Percentiles rank a stretch among this genome's conserved stretches.
Evolutionary conservation across 2,113 vertebrate genomes (phyloP).

Genomic region (Alces alces): DNA sequence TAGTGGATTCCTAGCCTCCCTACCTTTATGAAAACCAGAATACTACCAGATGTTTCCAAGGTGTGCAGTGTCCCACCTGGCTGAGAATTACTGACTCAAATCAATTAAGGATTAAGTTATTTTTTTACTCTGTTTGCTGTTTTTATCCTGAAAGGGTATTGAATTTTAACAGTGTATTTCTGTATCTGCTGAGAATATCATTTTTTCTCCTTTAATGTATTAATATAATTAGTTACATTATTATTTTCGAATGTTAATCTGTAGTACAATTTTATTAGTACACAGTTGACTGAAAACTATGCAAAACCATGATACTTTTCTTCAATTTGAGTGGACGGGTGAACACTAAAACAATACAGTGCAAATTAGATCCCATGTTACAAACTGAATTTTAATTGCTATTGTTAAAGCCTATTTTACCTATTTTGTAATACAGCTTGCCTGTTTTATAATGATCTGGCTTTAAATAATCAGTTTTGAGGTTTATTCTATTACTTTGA

Average conservation of each 20-base stretch:
- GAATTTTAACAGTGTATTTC: conserved; percentile 31
- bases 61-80: not conserved
- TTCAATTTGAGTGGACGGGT: not conserved
- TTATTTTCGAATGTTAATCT: conserved; percentile 28
- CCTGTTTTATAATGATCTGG: not conserved
- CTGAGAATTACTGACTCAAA: conserved; percentile 1
- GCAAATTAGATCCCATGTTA: not conserved
- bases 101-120: not conserved
- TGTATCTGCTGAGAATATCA: not conserved
- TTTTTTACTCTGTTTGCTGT: conserved; percentile 13
- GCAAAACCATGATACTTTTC: not conserved
- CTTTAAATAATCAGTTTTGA: not conserved
- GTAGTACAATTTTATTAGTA: not conserved
- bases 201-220: not conserved
- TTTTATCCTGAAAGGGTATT: conserved; percentile 21
- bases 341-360: conserved; percentile 37
- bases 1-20: not conserved
- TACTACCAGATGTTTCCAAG: not conserved
- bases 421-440: not conserved
- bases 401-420: not conserved
- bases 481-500: not conserved
- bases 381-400: conserved; percentile 35
- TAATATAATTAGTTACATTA: not conserved
- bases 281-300: not conserved
- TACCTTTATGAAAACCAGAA: not conserved